Evolutionary conservation across 1,140 invertebrate species (phyloP), one percentile per base, ranked within the genome.

Genomic region (Dinoponera quadriceps): DNA sequence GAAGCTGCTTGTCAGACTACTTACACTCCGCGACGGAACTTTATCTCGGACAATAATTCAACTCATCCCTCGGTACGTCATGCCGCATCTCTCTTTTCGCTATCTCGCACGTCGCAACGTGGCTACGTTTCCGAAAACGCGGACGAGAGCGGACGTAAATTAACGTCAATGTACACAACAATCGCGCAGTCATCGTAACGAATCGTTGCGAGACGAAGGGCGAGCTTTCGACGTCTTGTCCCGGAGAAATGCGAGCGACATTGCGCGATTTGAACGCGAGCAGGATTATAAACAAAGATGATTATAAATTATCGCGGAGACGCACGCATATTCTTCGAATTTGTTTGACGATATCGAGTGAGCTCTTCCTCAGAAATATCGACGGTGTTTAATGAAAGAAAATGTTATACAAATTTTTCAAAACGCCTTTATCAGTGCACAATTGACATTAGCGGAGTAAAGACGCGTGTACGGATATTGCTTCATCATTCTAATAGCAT

Each of bases 41-140:
- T 87, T 87, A 88, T 88, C 83, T 82, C 25, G 65, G 29, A 83
- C 74, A 84, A 89, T 89, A 89, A 85, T 83, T 86, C 73, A 80
- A 71, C 85, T 74, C 54, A 59, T 72, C 59, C 22, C 55, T 27
- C 33, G 51, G 33, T 78, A 81, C 54, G 72, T 74, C 85, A 77
- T 71, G 48, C 57, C 65, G 20, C 68, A 63, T 66, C 59, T 62
- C 60, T 60, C 38, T 9, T 44, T 29, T 73, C 51, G 48, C 84
- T 84, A 86, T 85, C 82, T 71, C 27, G 33, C 48, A 51, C 49
- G 57, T 82, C 27, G 69, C 71, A 82, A 22, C 27, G 57, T 48
- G 27, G 51, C 20, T 27, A 27, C 44, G 48, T 74, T 82, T 82
- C 57, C 57, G 27, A 82, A 82, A 74, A 29, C 16, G 78, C 22